Base-by-base conservation (phyloP, 1,140 invertebrate genomes). In the Conus betulinus region DNA sequence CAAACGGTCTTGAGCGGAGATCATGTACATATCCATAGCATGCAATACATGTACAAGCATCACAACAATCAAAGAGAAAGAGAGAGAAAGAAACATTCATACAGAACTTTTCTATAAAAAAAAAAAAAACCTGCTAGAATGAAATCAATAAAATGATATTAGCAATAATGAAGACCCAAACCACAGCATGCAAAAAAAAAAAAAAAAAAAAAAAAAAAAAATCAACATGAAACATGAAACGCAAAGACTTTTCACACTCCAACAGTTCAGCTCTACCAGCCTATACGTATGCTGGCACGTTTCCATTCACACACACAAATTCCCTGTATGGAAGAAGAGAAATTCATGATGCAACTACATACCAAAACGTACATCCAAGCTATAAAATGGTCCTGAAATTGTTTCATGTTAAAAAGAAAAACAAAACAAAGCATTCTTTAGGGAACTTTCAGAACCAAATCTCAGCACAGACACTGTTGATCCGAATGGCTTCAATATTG, bases 41-140 rank as follows among this genome's bases (percentile, higher is more conserved):
- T 71, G 67, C 67, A 71, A 71, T 71, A 71, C 67, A n/a, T n/a
- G 23, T 23, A 71, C 67, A 71, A 71, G 67, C 67, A 71, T 71
- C 67, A 71, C 67, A 71, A 71, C 67, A 71, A 71, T 71, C 67
- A 71, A 63, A 4, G 60, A 63, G 4, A 63, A 17, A 60, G 57
- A 60, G 57, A 60, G 8, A 63, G 67, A 23, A 2, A 71, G 67
- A 71, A 7, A 71, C 67, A 71, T 7, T 71, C 67, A 20, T 71
- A 71, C 67, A 71, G 20, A 60, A 60, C 57, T 60, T 60, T 8
- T 60, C 15, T 60, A 60, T 0, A 2, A 60, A 60, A 60, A 60
- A 11, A 60, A 60, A 60, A 8, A 60, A 60, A 60, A 60, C 57
- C 57, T 15, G 67, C 67, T 10, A 23, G 23, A 71, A 71, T 6